Conservation (phyloP, 2,797 vertebrate genomes). For the Cheirogaleus major region DNA sequence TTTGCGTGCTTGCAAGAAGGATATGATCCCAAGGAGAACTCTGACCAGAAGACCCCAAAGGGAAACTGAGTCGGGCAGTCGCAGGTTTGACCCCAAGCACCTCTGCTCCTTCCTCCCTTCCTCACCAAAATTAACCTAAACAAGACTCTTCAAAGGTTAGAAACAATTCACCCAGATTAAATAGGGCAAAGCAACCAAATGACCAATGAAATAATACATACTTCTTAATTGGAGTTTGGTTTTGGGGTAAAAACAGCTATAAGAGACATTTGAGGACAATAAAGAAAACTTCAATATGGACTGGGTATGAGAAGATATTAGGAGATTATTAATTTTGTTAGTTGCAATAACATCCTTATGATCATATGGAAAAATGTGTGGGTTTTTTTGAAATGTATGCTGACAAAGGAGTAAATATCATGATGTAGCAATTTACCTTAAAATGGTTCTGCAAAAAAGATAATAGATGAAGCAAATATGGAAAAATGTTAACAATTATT, state of each 20-base stretch:
- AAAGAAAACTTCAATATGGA: slow-evolving; percentile 7
- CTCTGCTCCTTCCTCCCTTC: not conserved
- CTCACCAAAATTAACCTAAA: not conserved
- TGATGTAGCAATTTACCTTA: not conserved
- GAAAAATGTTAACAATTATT: not conserved
- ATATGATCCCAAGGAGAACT: not conserved
- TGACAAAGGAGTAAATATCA: not conserved
- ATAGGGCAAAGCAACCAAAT: not conserved
- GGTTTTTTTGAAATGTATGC: not conserved
- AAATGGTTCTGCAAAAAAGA: not conserved
- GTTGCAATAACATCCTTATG: not conserved
- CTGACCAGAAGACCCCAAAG: not conserved
- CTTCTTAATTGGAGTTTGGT: not conserved
- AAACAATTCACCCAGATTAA: not conserved
- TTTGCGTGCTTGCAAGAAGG: not conserved
- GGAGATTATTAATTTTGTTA: slow-evolving; percentile 39
- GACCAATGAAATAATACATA: fast-evolving
- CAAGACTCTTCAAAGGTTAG: not conserved
- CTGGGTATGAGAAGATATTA: slow-evolving; percentile 20
- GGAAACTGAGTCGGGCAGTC: not conserved
- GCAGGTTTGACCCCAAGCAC: not conserved
- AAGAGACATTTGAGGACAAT: not conserved
- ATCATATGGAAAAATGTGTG: not conserved
- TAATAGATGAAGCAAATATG: not conserved
- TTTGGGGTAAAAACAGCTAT: not conserved